Conservation (phyloP, 2,797 vertebrate species). For the Champsocephalus gunnari region DNA sequence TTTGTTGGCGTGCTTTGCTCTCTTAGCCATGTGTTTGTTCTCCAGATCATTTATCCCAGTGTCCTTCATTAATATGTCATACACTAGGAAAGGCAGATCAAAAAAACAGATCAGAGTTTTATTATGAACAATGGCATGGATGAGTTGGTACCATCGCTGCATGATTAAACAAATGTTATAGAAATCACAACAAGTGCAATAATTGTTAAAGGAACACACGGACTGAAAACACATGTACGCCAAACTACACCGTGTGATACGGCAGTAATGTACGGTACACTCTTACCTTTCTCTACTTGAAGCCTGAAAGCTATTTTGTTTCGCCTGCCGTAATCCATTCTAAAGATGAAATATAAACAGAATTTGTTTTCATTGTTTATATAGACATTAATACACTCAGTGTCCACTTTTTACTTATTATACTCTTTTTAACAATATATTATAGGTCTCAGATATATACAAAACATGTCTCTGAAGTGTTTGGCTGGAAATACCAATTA, state of each 20-base stretch:
- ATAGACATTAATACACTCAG: not conserved
- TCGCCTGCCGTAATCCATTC: conserved; percentile 93
- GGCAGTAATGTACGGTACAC: fast-evolving
- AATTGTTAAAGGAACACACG: no score
- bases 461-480: no score
- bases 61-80: conserved; percentile 85
- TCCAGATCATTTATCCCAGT: conserved; percentile 83
- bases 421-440: no score
- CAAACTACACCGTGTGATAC: not conserved
- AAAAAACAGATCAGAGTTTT: not conserved
- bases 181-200: no score
- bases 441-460: no score
- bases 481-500: no score
- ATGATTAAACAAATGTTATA: no score
- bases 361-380: not conserved
- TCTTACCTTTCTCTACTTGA: conserved; percentile 93
- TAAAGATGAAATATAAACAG: conserved; percentile 65
- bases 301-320: conserved; percentile 96
- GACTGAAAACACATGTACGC: not conserved
- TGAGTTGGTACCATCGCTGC: not conserved
- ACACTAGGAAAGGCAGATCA: conserved; percentile 79
- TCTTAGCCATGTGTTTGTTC: conserved; percentile 89
- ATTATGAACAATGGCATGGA: not conserved
- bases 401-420: not conserved
- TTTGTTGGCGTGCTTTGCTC: conserved; percentile 81